Conservation (phyloP, 1,140 invertebrate species). For the Armadillidium nasatum region DNA sequence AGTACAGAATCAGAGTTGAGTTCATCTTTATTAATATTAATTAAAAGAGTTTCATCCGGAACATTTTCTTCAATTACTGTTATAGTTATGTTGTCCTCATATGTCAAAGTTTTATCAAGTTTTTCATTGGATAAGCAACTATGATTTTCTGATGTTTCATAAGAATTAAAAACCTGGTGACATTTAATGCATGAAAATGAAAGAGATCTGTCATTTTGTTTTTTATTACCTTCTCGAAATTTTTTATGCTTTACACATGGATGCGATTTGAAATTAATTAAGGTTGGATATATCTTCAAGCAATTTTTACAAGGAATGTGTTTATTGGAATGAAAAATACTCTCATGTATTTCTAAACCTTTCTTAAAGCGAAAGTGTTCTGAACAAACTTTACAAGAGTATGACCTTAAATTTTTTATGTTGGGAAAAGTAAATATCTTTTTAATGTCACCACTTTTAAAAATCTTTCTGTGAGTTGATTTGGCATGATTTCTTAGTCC, state of each 20-base stretch:
- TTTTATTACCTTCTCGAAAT: no score
- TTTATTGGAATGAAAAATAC: not conserved
- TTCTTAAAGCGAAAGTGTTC: not conserved
- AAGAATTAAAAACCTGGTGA: not conserved
- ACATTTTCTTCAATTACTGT: not conserved
- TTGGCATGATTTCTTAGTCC: constrained; percentile 29
- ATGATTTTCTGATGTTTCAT: not conserved
- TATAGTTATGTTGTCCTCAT: not conserved
- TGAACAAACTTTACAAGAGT: not conserved
- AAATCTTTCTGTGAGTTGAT: constrained; percentile 29
- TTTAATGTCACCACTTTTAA: not conserved
- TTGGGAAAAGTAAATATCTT: not conserved
- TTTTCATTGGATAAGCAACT: not conserved
- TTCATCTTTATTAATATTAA: not conserved
- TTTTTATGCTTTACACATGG: not conserved
- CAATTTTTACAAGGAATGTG: not conserved
- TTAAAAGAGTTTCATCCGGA: not conserved
- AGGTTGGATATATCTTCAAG: not conserved
- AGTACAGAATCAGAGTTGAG: no score
- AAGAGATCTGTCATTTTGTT: no score
- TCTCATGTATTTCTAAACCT: not conserved
- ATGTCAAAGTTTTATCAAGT: no score
- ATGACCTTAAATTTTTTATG: not conserved
- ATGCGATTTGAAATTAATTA: not conserved
- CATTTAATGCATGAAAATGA: not conserved